phyloP scores from a whole-genome alignment of 2,888 invertebrate genomes.

The Euplexia lucipara region DNA sequence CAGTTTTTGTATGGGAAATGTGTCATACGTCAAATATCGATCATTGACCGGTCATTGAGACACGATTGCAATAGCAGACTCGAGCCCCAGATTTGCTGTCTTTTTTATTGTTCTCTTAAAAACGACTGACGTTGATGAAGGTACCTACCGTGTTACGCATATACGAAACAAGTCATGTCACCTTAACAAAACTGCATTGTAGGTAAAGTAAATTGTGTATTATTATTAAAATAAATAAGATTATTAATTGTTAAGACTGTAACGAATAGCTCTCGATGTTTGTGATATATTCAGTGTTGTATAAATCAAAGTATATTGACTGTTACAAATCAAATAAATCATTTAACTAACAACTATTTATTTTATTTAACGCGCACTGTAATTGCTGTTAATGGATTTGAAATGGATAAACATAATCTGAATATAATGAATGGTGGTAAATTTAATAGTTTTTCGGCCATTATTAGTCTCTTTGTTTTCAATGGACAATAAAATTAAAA shows the following conservation, averaged over 20 bases:
- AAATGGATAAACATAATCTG: constrained; percentile 48
- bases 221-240: neutral
- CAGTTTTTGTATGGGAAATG: too few species aligned
- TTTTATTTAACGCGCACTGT: constrained; percentile 32
- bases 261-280: constrained; percentile 62
- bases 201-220: neutral
- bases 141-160: neutral
- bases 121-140: neutral
- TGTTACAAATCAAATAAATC: constrained; percentile 59
- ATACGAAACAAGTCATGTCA: neutral
- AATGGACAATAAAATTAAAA: constrained; percentile 14
- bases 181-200: neutral
- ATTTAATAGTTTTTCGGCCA: constrained; percentile 38
- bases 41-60: too few species aligned
- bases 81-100: too few species aligned
- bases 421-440: constrained; percentile 54
- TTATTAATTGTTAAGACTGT: constrained; percentile 40
- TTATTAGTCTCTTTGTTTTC: constrained; percentile 48
- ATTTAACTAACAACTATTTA: constrained; percentile 29
- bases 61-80: too few species aligned
- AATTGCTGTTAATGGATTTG: constrained; percentile 44
- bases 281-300: constrained; percentile 66
- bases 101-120: too few species aligned
- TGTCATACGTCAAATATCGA: too few species aligned
- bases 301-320: constrained; percentile 54